Percentiles rank a stretch among this genome's conserved stretches.
Conservation (phyloP, 2,113 vertebrate genomes). For the Podarcis cretensis region DNA sequence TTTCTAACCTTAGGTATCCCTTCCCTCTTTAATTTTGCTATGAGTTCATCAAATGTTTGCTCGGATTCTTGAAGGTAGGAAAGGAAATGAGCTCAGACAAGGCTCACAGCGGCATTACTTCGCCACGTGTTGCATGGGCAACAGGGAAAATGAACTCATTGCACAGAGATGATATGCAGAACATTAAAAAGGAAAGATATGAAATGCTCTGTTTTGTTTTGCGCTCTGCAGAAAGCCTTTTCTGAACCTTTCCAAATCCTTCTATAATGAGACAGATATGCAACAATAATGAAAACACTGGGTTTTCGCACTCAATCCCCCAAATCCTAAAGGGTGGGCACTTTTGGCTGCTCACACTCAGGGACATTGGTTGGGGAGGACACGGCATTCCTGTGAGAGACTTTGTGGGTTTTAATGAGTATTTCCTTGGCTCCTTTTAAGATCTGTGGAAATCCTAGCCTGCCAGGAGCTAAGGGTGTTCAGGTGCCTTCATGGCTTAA, state of each 20-base stretch:
- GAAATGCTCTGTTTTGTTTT: slow-evolving; percentile 17
- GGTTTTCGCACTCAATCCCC: background rate
- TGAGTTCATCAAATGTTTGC: slow-evolving; percentile 9
- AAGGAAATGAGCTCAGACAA: slow-evolving; percentile 25
- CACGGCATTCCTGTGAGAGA: background rate
- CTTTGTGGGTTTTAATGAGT: slow-evolving; percentile 1
- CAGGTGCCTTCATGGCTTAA: background rate
- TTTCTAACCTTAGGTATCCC: background rate
- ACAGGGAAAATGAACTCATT: slow-evolving; percentile 20
- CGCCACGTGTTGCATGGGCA: background rate
- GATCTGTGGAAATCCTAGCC: background rate
- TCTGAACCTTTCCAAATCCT: slow-evolving; percentile 18
- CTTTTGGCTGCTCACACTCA: background rate
- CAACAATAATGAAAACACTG: slow-evolving; percentile 14
- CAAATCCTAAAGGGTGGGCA: background rate
- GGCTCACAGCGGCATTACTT: background rate
- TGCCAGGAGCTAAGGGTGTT: background rate
- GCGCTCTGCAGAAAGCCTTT: slow-evolving; percentile 17
- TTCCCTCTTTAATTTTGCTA: background rate
- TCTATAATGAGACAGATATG: slow-evolving; percentile 19
- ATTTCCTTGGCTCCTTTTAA: slow-evolving; percentile 14
- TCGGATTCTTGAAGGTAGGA: slow-evolving; percentile 13
- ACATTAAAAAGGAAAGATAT: background rate
- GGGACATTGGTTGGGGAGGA: background rate
- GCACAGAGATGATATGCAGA: background rate